Evolutionary conservation across 2,113 vertebrate genomes (phyloP).

Genomic region (Catharus fuscescens): DNA sequence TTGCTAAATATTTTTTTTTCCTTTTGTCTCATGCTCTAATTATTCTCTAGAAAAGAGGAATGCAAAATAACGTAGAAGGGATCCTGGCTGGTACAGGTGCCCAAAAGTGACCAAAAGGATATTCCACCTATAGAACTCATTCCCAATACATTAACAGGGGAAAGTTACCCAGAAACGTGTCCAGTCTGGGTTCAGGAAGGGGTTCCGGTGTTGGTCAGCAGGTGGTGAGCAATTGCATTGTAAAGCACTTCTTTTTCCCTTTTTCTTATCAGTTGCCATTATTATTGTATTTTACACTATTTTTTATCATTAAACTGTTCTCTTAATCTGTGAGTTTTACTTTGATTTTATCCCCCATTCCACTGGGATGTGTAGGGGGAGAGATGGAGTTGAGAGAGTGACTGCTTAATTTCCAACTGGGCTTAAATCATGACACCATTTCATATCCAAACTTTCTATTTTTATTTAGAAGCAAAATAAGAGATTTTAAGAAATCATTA

Average conservation of each 20-base stretch:
- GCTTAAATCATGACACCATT: background rate
- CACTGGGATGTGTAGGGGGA: rapidly evolving
- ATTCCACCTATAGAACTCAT: background rate
- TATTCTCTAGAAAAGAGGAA: background rate
- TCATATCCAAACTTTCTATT: background rate
- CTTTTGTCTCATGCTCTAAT: background rate
- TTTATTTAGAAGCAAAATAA: background rate
- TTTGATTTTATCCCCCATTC: background rate
- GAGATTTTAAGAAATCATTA: background rate
- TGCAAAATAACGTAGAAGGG: background rate
- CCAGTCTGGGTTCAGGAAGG: background rate
- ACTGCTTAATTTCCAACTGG: background rate
- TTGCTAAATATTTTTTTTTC: background rate
- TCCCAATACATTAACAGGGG: background rate
- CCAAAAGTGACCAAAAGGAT: background rate
- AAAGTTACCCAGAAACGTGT: rapidly evolving
- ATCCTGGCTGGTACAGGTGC: background rate
- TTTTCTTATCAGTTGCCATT: background rate
- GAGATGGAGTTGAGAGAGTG: background rate
- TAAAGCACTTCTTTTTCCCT: background rate
- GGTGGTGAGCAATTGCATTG: background rate
- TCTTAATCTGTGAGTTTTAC: background rate
- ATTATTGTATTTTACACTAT: background rate
- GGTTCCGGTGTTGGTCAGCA: background rate
- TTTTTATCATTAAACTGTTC: background rate